Evolutionary conservation across 2,797 vertebrate genomes (phyloP), one percentile per base, ranked within the genome.

Genomic region (Propithecus perrieri): DNA sequence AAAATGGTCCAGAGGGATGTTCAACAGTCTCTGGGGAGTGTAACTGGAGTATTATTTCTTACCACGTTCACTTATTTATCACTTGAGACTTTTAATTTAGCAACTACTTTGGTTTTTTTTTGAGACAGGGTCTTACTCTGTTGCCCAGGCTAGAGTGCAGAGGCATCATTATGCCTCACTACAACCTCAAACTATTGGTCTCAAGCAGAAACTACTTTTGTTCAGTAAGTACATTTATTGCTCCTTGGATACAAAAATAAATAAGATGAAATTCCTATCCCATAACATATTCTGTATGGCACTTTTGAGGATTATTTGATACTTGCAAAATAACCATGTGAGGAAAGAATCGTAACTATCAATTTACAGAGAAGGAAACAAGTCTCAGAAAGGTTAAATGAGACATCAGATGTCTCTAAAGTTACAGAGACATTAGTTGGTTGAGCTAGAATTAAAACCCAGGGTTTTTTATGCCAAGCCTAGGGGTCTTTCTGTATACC

Each of bases 361-460:
- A 95, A 89, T 71, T 79, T 65, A 81, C 11, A 93, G 30, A 90
- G 81, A 89, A 96, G 50, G 26, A 72, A 93, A 87, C 67, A 95
- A 92, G 59, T 20, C 28, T 96, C 24, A 79, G 22, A 48, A 67
- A 94, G 33, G 69, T 88, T 71, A 89, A 80, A 85, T 41, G n/a
- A 81, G 33, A 76, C 33, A 76, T 22, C 12, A 35, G 6, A 35
- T 59, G 88, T 38, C 33, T n/a, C 65, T 90, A 38, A 78, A 85
- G 55, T 90, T 69, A 93, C 26, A 84, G 17, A 41, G 33, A 67
- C 61, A 85, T 28, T 43, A 72, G 30, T 59, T 83, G 22, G 69
- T n/a, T 76, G 61, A 89, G 79, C 38, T 65, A 85, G 55, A 69
- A 93, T 48, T 63, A 41, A 92, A 38, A 65, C 15, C 2, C 24